phyloP scores from a whole-genome alignment of 1,140 invertebrate species.

The Muscidifurax raptorellus region DNA sequence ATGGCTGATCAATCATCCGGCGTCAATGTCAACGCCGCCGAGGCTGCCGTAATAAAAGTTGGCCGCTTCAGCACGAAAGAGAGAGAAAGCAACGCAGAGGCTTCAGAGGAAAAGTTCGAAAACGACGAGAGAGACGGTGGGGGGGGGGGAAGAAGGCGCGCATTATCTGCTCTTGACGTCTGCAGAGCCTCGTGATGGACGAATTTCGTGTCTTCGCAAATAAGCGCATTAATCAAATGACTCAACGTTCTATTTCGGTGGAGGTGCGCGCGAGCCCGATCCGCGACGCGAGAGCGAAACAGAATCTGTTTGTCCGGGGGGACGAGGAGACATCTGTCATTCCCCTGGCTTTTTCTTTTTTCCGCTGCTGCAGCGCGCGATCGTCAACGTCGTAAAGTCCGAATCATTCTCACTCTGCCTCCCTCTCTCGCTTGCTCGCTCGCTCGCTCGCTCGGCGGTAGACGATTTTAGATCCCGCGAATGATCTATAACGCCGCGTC shows the following conservation, averaged over 20 bases:
- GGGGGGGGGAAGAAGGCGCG: not conserved
- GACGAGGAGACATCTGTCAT: slow-evolving; percentile 47
- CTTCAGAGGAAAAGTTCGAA: not conserved
- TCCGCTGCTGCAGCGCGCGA: not conserved
- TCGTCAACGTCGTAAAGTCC: slow-evolving; percentile 49
- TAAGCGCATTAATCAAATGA: slow-evolving; percentile 56
- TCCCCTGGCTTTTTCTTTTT: slow-evolving; percentile 37
- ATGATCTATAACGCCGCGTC: slow-evolving; percentile 45
- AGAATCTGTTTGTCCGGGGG: slow-evolving; percentile 47
- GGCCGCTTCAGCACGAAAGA: slow-evolving; percentile 15
- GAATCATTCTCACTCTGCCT: slow-evolving; percentile 39
- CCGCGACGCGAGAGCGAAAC: slow-evolving; percentile 31
- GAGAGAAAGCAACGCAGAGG: slow-evolving; percentile 16
- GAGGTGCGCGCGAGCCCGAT: slow-evolving; percentile 10
- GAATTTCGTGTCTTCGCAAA: slow-evolving; percentile 54
- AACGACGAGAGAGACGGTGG: slow-evolving; percentile 39
- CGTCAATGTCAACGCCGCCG: slow-evolving; percentile 28
- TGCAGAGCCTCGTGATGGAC: slow-evolving; percentile 47
- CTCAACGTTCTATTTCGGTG: slow-evolving; percentile 54
- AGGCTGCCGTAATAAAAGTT: slow-evolving; percentile 30
- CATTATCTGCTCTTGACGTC: slow-evolving; percentile 35
- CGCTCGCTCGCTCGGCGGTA: not conserved
- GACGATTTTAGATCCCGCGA: slow-evolving; percentile 44
- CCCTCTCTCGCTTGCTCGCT: no score
- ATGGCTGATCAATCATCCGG: slow-evolving; percentile 49